Conservation (phyloP, 92 coral and sea anemone genomes). For the Porites rus region DNA sequence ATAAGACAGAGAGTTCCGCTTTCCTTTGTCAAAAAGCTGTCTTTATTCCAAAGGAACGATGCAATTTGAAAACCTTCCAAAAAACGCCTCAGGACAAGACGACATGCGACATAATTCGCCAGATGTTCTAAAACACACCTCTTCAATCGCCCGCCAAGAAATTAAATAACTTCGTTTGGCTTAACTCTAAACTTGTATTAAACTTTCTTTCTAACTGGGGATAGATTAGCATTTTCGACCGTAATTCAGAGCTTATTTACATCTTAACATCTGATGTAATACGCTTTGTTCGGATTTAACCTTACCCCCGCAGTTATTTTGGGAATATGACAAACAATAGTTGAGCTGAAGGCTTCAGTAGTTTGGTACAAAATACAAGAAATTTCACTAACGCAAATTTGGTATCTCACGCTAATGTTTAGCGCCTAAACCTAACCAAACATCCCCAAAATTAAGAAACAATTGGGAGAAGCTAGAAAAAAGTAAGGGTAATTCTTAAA, state of each 20-base stretch:
- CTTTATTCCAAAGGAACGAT: neutral
- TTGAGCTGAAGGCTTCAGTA: constrained; percentile 14
- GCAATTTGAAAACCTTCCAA: neutral
- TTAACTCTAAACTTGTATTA: no score
- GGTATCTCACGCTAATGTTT: neutral
- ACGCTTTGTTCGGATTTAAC: neutral
- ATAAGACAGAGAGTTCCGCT: neutral
- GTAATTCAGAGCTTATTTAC: neutral
- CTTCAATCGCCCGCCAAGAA: constrained; percentile 14
- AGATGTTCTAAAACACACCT: constrained; percentile 10
- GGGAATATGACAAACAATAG: constrained; percentile 29
- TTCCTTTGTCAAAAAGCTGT: neutral
- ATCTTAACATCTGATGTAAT: neutral
- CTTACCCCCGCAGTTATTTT: constrained; percentile 17
- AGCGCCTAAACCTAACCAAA: neutral
- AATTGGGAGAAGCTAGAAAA: neutral
- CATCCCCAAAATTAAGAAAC: neutral
- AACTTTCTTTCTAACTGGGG: neutral
- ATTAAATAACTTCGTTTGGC: neutral
- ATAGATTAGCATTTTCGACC: neutral
- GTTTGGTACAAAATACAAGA: neutral
- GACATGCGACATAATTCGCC: neutral
- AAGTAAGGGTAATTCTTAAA: neutral
- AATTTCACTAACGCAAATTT: neutral
- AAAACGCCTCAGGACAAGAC: neutral